These are phyloP conservation scores for Oreocharis arfaki DNA, from an alignment of 2,113 vertebrate species.

Conservation along the genomic window DNA sequence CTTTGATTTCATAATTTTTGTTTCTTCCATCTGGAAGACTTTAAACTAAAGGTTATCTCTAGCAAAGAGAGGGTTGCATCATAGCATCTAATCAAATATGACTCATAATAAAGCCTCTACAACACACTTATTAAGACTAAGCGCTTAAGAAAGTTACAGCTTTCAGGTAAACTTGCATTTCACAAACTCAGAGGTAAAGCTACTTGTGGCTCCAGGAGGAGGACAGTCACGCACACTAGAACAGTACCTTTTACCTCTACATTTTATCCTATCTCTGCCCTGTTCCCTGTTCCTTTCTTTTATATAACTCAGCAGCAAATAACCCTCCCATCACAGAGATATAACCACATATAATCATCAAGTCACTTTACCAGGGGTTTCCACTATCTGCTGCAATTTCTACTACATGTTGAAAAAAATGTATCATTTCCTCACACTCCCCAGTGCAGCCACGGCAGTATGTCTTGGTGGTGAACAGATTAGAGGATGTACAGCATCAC, in stretches of 20 bases:
- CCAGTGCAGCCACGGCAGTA: not conserved
- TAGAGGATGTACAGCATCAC: not conserved
- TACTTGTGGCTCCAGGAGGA: not conserved
- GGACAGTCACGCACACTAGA: not conserved
- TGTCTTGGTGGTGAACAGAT: not conserved
- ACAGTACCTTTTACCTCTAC: not conserved
- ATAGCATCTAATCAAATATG: not conserved
- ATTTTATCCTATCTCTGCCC: not conserved
- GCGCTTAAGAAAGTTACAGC: not conserved
- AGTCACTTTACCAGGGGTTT: not conserved
- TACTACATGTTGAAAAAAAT: not conserved
- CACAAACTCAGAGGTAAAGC: not conserved
- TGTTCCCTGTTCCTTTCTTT: not conserved
- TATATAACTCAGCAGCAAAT: not conserved
- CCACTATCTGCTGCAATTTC: not conserved
- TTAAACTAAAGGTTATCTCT: not conserved
- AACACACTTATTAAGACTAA: not conserved
- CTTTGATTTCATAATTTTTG: not conserved
- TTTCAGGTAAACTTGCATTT: not conserved
- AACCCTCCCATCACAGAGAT: not conserved
- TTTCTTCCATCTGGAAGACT: not conserved
- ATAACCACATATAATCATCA: not conserved
- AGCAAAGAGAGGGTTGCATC: not conserved
- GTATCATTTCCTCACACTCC: not conserved
- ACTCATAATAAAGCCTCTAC: not conserved